A percentile compares a stretch with the other conserved stretches of the same genome.
Evolutionary conservation across 2,113 vertebrate species (phyloP).

Genomic region (Bostrychus sinensis): DNA sequence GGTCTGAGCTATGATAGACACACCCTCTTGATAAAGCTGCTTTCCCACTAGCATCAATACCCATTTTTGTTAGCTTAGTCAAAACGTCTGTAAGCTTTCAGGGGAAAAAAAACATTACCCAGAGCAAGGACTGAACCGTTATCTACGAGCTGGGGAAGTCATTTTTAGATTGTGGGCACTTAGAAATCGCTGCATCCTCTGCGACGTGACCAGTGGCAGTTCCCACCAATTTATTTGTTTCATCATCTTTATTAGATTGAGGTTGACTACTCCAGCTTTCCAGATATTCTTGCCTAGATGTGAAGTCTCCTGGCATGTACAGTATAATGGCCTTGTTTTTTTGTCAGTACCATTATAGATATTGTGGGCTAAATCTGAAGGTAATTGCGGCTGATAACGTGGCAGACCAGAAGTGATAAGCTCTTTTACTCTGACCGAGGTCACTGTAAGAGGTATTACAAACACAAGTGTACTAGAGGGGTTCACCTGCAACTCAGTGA

Average conservation of each 20-base stretch:
- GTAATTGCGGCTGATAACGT: constrained; percentile 68
- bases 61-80: constrained; percentile 57
- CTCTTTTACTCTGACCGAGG: constrained; percentile 23
- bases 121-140: constrained; percentile 59
- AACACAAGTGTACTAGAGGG: constrained; percentile 14
- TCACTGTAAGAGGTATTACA: constrained; percentile 16
- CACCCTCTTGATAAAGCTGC: constrained; percentile 65
- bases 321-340: constrained; percentile 56
- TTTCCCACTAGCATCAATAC: constrained; percentile 54
- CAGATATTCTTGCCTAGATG: constrained; percentile 52
- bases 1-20: constrained; percentile 44
- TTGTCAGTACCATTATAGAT: constrained; percentile 54
- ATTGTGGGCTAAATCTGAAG: constrained; percentile 55
- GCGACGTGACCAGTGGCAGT: constrained; percentile 77
- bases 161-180: constrained; percentile 78
- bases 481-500: constrained; percentile 25
- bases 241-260: constrained; percentile 71
- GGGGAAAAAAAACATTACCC: constrained; percentile 65
- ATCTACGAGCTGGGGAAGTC: constrained; percentile 76
- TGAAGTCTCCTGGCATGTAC: constrained; percentile 51
- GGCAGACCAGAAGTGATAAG: constrained; percentile 44
- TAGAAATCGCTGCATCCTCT: constrained; percentile 67
- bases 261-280: constrained; percentile 21
- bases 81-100: constrained; percentile 65
- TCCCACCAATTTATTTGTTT: constrained; percentile 74